phyloP scores from a whole-genome alignment of 2,113 vertebrate genomes.

The Zootoca vivipara region DNA sequence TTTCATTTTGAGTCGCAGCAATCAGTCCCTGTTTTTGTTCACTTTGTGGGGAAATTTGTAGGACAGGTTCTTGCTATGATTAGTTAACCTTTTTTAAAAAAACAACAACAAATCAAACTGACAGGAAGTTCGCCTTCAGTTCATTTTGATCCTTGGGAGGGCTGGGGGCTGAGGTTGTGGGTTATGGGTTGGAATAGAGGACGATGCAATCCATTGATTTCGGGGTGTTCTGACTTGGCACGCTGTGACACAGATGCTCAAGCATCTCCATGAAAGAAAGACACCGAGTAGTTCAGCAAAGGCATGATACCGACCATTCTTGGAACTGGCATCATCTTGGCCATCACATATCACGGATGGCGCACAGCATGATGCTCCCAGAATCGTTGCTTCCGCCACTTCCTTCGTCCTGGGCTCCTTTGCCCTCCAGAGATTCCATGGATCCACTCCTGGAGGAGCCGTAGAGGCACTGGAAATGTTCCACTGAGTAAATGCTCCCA shows the following conservation, averaged over 20 bases:
- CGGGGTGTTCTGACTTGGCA: no score
- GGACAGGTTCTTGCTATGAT: not conserved
- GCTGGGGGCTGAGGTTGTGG: no score
- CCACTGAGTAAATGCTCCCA: not conserved
- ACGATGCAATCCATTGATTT: not conserved
- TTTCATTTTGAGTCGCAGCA: not conserved
- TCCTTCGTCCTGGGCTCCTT: not conserved
- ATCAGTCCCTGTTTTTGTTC: not conserved
- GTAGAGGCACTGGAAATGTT: not conserved
- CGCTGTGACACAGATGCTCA: not conserved
- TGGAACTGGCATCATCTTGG: no score
- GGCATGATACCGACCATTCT: no score
- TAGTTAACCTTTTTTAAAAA: not conserved
- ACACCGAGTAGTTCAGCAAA: no score
- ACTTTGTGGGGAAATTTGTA: not conserved
- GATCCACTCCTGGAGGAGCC: not conserved
- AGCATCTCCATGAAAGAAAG: not conserved
- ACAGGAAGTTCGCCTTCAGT: not conserved
- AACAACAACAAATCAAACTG: not conserved
- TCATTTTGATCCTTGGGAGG: no score
- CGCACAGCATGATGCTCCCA: not conserved
- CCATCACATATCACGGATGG: not conserved
- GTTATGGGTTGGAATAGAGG: not conserved
- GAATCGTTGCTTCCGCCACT: not conserved
- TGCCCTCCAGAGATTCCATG: not conserved